Evolutionary conservation across 2,797 vertebrate genomes (phyloP).

Genomic region (Lateolabrax maculatus): DNA sequence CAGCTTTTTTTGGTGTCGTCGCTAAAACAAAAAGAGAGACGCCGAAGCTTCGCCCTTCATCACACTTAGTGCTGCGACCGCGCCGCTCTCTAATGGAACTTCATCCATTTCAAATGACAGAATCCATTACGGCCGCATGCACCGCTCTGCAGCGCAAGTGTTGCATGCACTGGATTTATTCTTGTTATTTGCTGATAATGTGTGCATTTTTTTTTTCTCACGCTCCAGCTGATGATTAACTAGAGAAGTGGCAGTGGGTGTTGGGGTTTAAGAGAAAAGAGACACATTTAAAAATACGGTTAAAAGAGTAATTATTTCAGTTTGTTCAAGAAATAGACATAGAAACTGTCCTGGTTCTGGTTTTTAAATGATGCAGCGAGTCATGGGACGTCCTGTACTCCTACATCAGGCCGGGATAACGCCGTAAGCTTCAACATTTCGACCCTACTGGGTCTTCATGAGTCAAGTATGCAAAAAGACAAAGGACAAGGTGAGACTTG

Average conservation of each 20-base stretch:
- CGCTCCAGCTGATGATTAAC: slow-evolving; percentile 21
- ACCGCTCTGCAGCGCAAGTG: slow-evolving; percentile 49
- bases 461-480: background rate
- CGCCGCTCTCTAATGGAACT: slow-evolving; percentile 71
- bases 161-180: slow-evolving; percentile 61
- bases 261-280: slow-evolving; percentile 3
- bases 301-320: background rate
- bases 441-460: background rate
- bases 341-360: background rate
- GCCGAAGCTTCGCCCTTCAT: slow-evolving; percentile 63
- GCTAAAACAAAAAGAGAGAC: slow-evolving; percentile 55
- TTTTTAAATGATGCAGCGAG: background rate
- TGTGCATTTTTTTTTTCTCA: slow-evolving; percentile 3
- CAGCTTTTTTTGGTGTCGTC: slow-evolving; percentile 2
- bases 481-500: background rate
- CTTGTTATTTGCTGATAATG: slow-evolving; percentile 64
- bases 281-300: background rate
- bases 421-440: background rate
- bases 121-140: slow-evolving; percentile 67
- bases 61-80: slow-evolving; percentile 63
- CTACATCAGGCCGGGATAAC: background rate
- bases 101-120: slow-evolving; percentile 75
- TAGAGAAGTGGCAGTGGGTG: background rate
- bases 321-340: background rate
- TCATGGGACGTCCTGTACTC: background rate